Base-by-base conservation (phyloP, 2,888 invertebrate species). In the Pyralis farinalis region DNA sequence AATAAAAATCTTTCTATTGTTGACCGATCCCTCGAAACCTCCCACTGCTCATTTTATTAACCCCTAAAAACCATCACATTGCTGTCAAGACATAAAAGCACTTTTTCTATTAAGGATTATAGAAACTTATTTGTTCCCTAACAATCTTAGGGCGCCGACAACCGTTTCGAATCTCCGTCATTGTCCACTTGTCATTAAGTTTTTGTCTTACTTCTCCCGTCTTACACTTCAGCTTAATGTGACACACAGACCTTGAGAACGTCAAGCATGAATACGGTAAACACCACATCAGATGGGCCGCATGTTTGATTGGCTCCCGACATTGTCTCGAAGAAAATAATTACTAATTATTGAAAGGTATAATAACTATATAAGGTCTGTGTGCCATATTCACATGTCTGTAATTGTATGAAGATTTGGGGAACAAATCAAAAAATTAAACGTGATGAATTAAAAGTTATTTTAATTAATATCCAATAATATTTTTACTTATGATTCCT, bases 161-260 rank as follows among this genome's bases (percentile, higher is more conserved):
- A 82, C 74, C 87, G 82, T 85, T 71, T 73, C 87, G 69, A 86
- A 88, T 87, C 79, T 68, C 68, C 63, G 70, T 75, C 78, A 77
- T 81, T 86, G 87, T 87, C 87, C 87, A 85, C 84, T 84, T 84
- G 87, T 87, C 87, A 87, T 87, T 86, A 87, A 84, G 85, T 83
- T 87, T 83, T 87, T 83, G 84, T 86, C 76, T 79, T 71, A 63
- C 68, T 68, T 63, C 74, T 77, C 49, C 79, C 69, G 72, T 72
- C 74, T 74, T 71, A 67, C 70, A 72, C 76, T 81, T 68, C 60
- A 59, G 66, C 61, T 67, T 59, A 63, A 27, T 7, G 43, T 12
- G 48, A 56, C 57, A 70, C 47, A 79, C 55, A 16, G 37, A 1
- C 10, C 4, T 2, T 16, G 16, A 4, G 16, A 16, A 16, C 16